A percentile compares a stretch with the other conserved stretches of the same genome.
Conservation (phyloP, 2,797 vertebrate genomes). For the Amniataba percoides region DNA sequence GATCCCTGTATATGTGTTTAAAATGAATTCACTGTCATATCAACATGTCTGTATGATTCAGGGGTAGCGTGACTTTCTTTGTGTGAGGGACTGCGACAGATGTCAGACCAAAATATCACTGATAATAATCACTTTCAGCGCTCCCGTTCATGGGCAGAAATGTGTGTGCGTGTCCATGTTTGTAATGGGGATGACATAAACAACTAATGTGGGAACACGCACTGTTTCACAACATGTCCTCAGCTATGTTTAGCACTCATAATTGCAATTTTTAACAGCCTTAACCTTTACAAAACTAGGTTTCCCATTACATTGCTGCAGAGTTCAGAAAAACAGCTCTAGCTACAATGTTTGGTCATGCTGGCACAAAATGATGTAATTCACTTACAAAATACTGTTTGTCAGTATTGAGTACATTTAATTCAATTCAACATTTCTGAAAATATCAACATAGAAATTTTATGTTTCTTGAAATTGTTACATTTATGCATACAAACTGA, state of each 20-base stretch:
- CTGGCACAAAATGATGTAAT: not conserved
- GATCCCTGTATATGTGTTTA: slow-evolving; percentile 26
- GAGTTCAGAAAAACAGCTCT: not conserved
- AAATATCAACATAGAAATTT: not conserved
- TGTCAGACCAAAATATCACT: slow-evolving; percentile 21
- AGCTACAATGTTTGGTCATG: not conserved
- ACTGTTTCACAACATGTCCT: not conserved
- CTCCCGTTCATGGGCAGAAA: not conserved
- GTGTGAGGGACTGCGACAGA: slow-evolving; percentile 18
- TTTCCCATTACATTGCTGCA: not conserved
- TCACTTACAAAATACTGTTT: not conserved
- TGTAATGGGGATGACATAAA: not conserved
- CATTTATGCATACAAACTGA: too few relatives aligned
- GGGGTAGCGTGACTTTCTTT: not conserved
- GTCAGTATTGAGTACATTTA: not conserved
- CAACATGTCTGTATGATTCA: slow-evolving; percentile 4
- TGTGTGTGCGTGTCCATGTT: not conserved
- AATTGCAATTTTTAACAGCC: not conserved
- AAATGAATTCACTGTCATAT: slow-evolving; percentile 18
- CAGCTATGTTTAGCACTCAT: slow-evolving; percentile 8
- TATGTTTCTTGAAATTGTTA: too few relatives aligned
- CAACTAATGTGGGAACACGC: not conserved
- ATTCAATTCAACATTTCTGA: not conserved
- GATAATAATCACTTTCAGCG: slow-evolving; percentile 5
- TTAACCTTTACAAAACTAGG: not conserved